Percentiles rank a stretch among this genome's conserved stretches.
Conservation (phyloP, 35 echinoderm and acorn worm species). For the Ptychodera flava region DNA sequence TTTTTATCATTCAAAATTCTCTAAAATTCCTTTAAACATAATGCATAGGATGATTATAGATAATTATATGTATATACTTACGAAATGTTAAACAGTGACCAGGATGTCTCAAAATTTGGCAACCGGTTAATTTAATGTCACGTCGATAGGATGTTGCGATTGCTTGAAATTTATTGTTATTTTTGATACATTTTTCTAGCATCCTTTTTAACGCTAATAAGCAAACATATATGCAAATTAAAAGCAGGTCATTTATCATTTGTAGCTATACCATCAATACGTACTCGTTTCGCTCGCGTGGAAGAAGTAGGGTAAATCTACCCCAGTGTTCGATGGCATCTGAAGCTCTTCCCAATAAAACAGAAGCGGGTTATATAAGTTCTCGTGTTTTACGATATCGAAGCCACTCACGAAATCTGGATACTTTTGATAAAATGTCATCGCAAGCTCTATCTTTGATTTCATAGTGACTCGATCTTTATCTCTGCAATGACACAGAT, state of each 20-base stretch:
- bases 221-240: neutral
- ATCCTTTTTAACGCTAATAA: neutral
- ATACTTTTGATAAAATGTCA: conserved; percentile 37
- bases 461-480: too few relatives aligned
- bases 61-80: too few relatives aligned
- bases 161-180: too few relatives aligned
- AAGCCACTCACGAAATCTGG: conserved; percentile 50
- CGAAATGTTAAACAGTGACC: too few relatives aligned
- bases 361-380: conserved; percentile 33
- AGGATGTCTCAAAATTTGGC: too few relatives aligned
- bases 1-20: too few relatives aligned
- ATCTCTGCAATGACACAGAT: too few relatives aligned
- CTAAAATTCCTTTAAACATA: too few relatives aligned
- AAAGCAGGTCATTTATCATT: neutral
- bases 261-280: neutral
- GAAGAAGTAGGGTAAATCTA: conserved; percentile 68
- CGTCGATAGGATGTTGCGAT: too few relatives aligned
- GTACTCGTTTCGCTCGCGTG: conserved; percentile 78
- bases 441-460: too few relatives aligned
- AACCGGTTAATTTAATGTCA: too few relatives aligned
- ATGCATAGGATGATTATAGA: too few relatives aligned
- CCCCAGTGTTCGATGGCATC: conserved; percentile 17
- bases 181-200: neutral
- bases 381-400: conserved; percentile 67
- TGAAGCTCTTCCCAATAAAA: conserved; percentile 48